Base-by-base conservation (phyloP, 1,140 invertebrate species). In the Coenobita brevimanus region DNA sequence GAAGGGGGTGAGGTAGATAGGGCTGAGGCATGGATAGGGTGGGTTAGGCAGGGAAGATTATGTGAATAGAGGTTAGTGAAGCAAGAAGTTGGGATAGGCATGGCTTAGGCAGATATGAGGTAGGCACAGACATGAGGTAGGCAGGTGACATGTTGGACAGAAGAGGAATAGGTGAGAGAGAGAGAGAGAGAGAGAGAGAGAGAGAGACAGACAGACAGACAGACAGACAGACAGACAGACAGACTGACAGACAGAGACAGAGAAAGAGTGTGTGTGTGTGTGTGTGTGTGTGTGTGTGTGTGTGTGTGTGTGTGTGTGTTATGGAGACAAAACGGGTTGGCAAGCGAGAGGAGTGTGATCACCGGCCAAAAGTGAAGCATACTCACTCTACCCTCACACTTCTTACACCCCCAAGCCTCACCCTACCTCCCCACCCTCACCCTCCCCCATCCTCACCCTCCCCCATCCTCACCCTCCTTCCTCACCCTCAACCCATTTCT, bases 301-400 rank as follows among this genome's bases (percentile, higher is more conserved):
- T 2, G 76, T 21, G 24, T 50, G 64, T 24, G 64, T 2, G 41
- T n/a, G 8, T 3, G 10, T n/a, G 57, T 43, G 79, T 67, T 82
- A 82, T 82, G 64, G 64, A 82, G 67, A 71, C 80, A 82, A 69
- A 46, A 82, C 69, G 41, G 67, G 60, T 82, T 82, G 64, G 80
- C 64, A 71, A 71, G 41, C 38, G 15, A n/a, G 64, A 15, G 17
- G 64, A 2, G 33, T 46, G 24, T 67, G 62, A 82, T 67, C 62
- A 82, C 38, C 69, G n/a, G 79, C 79, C 38, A 15, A 82, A 82
- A 67, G 57, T 82, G 79, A 67, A 33, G 64, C 57, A 36, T 21
- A 27, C 36, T 33, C 36, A 33, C 33, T 64, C 36, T n/a, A 27
- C 46, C 8, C 43, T 46, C 17, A 6, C 62, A 10, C 8, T 67